phyloP scores from a whole-genome alignment of 2,888 invertebrate genomes.

The Cephus runcator region DNA sequence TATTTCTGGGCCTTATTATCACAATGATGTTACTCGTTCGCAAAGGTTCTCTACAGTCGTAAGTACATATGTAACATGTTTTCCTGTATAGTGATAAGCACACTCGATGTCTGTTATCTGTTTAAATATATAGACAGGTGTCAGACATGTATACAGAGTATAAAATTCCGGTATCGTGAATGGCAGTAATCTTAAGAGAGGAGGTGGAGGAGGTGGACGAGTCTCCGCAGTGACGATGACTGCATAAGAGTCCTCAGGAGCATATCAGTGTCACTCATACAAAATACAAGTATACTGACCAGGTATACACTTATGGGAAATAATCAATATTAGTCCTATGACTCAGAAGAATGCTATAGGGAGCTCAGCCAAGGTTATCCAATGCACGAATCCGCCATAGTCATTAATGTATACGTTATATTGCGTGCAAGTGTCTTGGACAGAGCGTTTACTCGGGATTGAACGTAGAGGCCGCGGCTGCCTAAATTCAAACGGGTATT shows the following conservation, averaged over 20 bases:
- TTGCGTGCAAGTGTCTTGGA: conserved; percentile 21
- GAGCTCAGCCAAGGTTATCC: conserved; percentile 37
- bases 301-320: conserved; percentile 37
- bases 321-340: conserved; percentile 54
- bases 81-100: not conserved
- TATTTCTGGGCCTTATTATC: conserved; percentile 52
- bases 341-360: conserved; percentile 42
- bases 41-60: conserved; percentile 54
- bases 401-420: conserved; percentile 28
- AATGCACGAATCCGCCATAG: conserved; percentile 26
- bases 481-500: conserved; percentile 33
- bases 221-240: not conserved
- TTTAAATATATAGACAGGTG: not conserved
- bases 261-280: not conserved
- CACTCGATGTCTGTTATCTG: not conserved
- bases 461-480: conserved; percentile 11
- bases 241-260: not conserved
- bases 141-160: not conserved
- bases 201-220: not conserved
- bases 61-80: conserved; percentile 31
- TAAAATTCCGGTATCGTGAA: not conserved
- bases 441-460: conserved; percentile 14
- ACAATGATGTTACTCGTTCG: conserved; percentile 55
- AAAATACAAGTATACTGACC: conserved; percentile 15
- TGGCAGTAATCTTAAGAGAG: not conserved